A percentile compares a stretch with the other conserved stretches of the same genome.
Evolutionary conservation across 1,140 invertebrate genomes (phyloP).

Genomic region (Archivesica marissinica): DNA sequence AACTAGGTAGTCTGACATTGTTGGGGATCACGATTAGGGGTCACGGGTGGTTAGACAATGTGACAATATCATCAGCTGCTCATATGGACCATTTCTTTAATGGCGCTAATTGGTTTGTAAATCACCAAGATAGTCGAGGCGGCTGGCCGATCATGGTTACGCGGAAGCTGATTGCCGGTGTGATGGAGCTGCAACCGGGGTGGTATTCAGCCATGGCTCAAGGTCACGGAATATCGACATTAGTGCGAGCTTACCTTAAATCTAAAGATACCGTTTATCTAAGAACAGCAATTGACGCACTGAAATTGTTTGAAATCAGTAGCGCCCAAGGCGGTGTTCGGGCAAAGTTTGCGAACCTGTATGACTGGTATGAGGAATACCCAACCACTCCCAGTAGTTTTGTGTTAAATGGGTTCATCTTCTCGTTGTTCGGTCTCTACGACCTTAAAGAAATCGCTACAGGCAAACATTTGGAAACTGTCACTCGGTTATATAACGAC

Average conservation of each 20-base stretch:
- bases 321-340: slow-evolving; percentile 90
- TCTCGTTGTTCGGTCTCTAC: slow-evolving; percentile 97
- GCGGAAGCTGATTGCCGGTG: slow-evolving; percentile 88
- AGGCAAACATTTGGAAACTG: slow-evolving; percentile 68
- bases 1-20: slow-evolving; percentile 72
- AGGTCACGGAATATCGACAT: slow-evolving; percentile 97
- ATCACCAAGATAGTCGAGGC: slow-evolving; percentile 95
- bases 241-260: slow-evolving; percentile 94
- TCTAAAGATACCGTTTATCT: slow-evolving; percentile 92
- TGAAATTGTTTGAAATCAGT: slow-evolving; percentile 91
- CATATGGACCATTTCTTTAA: slow-evolving; percentile 96
- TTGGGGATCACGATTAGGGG: slow-evolving; percentile 88
- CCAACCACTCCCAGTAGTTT: slow-evolving; percentile 97
- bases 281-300: slow-evolving; percentile 90
- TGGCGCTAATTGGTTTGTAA: slow-evolving; percentile 96
- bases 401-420: slow-evolving; percentile 99
- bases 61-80: slow-evolving; percentile 76
- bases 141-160: slow-evolving; percentile 98
- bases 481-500: slow-evolving; percentile 89
- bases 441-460: slow-evolving; percentile 89
- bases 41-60: slow-evolving; percentile 86
- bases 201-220: slow-evolving; percentile 99
- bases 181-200: slow-evolving; percentile 91
- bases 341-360: slow-evolving; percentile 91
- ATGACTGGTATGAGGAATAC: slow-evolving; percentile 98